These are phyloP conservation scores for Tenthredo amoena DNA, from an alignment of 2,888 invertebrate genomes.

Conservation along the genomic window DNA sequence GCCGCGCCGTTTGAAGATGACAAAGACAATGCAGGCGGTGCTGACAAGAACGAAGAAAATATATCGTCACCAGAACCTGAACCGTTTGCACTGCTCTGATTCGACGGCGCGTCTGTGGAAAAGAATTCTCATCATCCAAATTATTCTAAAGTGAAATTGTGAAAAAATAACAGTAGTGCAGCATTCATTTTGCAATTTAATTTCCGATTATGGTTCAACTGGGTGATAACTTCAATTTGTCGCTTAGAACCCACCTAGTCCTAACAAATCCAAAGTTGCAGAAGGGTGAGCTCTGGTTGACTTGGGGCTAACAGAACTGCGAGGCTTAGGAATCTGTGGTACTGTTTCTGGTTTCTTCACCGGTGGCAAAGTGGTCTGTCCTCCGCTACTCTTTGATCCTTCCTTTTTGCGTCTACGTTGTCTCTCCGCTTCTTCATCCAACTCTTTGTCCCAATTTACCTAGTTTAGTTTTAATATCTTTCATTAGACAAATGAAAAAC, in stretches of 20 bases:
- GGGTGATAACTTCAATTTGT: not conserved
- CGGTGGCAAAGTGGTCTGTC: conserved; percentile 72
- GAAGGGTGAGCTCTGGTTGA: conserved; percentile 76
- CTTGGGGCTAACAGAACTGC: conserved; percentile 80
- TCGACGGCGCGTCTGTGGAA: conserved; percentile 69
- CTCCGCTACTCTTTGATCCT: conserved; percentile 81
- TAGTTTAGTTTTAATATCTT: conserved; percentile 58
- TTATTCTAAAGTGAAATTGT: not conserved
- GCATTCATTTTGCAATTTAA: not conserved
- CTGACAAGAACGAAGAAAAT: conserved; percentile 88
- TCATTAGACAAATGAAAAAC: not conserved
- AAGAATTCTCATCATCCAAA: not conserved
- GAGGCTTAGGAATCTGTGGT: conserved; percentile 82
- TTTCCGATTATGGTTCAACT: no score
- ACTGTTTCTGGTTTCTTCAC: conserved; percentile 77
- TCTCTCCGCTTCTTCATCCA: conserved; percentile 91
- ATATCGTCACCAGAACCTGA: conserved; percentile 82
- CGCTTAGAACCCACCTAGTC: conserved; percentile 76
- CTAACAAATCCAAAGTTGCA: conserved; percentile 79
- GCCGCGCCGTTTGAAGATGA: conserved; percentile 75
- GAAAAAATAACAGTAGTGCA: no score
- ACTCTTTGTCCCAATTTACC: conserved; percentile 89
- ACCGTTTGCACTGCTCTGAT: conserved; percentile 69
- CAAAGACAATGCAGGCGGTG: conserved; percentile 77
- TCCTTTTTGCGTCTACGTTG: conserved; percentile 91